Base-by-base conservation (phyloP, 2,797 vertebrate species). In the Muscicapa comitata region DNA sequence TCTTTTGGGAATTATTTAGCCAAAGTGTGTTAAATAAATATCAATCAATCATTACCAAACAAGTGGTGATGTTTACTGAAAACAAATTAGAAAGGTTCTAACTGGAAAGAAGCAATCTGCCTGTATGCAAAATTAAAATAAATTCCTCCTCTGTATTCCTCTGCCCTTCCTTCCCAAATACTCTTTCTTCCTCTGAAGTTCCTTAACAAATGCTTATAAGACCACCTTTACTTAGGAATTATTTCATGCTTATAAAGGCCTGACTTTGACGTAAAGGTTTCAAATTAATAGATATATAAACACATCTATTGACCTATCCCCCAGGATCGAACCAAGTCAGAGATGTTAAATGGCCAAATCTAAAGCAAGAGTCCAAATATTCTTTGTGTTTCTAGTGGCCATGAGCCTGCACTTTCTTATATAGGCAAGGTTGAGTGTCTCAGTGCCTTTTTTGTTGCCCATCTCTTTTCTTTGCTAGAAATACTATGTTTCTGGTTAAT, bases 51-150 rank as follows among this genome's bases (percentile, higher is more conserved):
- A 90, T 74, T 85, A 80, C 17, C n/a, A 84, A 95, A 79, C 6
- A 33, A 68, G n/a, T 78, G 25, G 9, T 83, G 21, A 33, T 57
- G 17, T 50, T 91, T 91, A 62, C 48, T 29, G 43, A 96, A 91
- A 93, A 80, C 31, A 92, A 91, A 92, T 92, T 78, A 61, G 48
- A 92, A 83, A 58, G 16, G 65, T 59, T 90, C 38, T 81, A 94
- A 57, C 73, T 43, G 58, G 33, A 87, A 90, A 92, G 35, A 91
- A 94, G 33, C 53, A 78, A 70, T 50, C 29, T 90, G 61, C 21
- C 18, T 83, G 54, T 50, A 54, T 0, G 7, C 11, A 70, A 35
- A 42, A 83, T 62, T 82, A 65, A 84, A 88, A 73, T 61, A 38
- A 50, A 54, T 61, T 73, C n/a, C 23, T 86, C 40, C 16, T 17